Percentiles rank a stretch among this genome's conserved stretches.
phyloP scores from a whole-genome alignment of 2,113 vertebrate species.

The Dunckerocampus dactyliophorus region DNA sequence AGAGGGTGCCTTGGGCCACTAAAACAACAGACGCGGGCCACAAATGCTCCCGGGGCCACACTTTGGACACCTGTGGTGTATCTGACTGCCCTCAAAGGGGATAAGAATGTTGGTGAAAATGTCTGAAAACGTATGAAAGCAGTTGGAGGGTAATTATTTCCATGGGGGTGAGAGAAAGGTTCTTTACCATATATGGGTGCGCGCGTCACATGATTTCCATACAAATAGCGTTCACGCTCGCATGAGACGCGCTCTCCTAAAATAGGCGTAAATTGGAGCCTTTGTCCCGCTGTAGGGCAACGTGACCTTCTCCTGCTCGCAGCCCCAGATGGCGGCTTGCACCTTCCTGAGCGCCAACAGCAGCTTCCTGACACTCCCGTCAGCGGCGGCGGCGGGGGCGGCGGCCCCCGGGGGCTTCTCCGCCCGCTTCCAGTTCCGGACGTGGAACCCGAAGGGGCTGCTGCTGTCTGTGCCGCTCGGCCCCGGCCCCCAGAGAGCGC shows the following conservation, averaged over 20 bases:
- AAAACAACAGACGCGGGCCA: too few relatives aligned
- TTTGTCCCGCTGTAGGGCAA: constrained; percentile 79
- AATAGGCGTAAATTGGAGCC: constrained; percentile 29
- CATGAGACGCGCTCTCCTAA: constrained; percentile 7
- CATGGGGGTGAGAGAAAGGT: background rate
- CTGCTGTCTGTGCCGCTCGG: constrained; percentile 79
- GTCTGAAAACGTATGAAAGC: too few relatives aligned
- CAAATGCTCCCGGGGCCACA: too few relatives aligned
- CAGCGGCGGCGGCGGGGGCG: constrained; percentile 71
- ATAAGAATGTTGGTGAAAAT: background rate
- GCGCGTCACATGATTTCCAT: constrained; percentile 22
- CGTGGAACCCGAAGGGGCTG: constrained; percentile 88
- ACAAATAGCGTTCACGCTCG: constrained; percentile 4
- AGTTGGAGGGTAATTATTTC: constrained; percentile 14
- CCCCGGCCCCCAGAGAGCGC: constrained; percentile 75
- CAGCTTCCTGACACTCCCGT: constrained; percentile 86
- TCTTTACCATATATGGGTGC: constrained; percentile 27
- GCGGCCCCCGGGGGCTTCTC: constrained; percentile 69
- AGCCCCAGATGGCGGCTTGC: constrained; percentile 84
- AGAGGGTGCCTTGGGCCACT: too few relatives aligned
- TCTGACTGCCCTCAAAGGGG: background rate
- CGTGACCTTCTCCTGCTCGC: constrained; percentile 92
- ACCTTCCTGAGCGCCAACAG: constrained; percentile 82
- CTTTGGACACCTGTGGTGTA: background rate
- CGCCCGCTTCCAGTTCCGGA: constrained; percentile 90